phyloP scores from a whole-genome alignment of 2,888 invertebrate genomes.

The Yponomeuta sedellus region DNA sequence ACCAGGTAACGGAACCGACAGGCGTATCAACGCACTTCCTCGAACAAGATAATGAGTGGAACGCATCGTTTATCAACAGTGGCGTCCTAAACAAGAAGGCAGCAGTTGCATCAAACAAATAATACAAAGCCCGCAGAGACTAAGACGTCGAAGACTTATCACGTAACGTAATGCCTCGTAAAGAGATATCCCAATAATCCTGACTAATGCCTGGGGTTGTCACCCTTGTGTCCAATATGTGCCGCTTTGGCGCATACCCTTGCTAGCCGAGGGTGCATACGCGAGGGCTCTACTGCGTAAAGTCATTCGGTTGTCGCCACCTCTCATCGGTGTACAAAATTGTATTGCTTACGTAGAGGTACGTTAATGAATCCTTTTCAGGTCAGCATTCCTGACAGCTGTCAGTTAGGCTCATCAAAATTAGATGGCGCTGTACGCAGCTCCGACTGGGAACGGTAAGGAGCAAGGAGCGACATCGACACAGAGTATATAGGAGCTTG shows the following conservation, averaged over 20 bases:
- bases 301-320: not conserved
- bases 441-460: no score
- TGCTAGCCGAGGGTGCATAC: slow-evolving; percentile 52
- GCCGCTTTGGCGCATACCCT: slow-evolving; percentile 33
- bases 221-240: slow-evolving; percentile 53
- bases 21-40: slow-evolving; percentile 6
- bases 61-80: not conserved
- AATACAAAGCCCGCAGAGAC: slow-evolving; percentile 45
- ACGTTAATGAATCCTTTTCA: no score
- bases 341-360: no score
- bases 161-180: slow-evolving; percentile 54
- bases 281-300: slow-evolving; percentile 17
- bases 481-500: no score
- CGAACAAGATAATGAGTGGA: slow-evolving; percentile 3
- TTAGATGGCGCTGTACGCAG: no score
- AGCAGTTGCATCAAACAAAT: slow-evolving; percentile 27
- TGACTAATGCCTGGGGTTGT: slow-evolving; percentile 55
- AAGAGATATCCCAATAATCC: slow-evolving; percentile 67
- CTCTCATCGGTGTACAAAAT: no score
- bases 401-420: no score
- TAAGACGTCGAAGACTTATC: slow-evolving; percentile 54
- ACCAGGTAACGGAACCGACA: not conserved
- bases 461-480: no score
- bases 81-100: not conserved
- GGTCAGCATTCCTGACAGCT: no score